Evolutionary conservation across 2,113 vertebrate species (phyloP), one percentile per base, ranked within the genome.

Genomic region (Nerophis ophidion): DNA sequence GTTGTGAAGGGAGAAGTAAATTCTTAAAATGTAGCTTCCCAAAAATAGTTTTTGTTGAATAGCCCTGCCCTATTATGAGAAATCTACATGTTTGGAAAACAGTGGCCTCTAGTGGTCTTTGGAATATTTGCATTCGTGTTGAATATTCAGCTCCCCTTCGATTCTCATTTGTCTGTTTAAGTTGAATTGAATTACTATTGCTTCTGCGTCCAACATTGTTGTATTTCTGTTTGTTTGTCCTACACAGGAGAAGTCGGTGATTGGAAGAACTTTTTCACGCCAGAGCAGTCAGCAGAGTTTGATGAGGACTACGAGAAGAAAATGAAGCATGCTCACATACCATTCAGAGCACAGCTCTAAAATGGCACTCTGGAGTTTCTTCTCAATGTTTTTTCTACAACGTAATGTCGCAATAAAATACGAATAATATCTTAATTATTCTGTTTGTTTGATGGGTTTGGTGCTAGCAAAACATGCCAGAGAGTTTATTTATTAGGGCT

Each of bases 221-320:
- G 13, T 5, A 5, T 65, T 4, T 26, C 26, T 26, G 26, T 48
- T 57, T 50, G 42, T 11, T 46, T 46, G 51, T 19, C 19, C 9
- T 55, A 26, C 26, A 19, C 70, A 97, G 93, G 92, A 48, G 77
- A 75, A 60, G 92, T 95, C 0, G 93, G 94, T 0, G 95, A 98
- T 52, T 97, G 94, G 94, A 91, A 77, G 80, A 94, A 92, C 61
- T 71, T 95, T 75, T 97, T 97, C 82, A 93, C 91, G 1, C 81
- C 91, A 11, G 87, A 92, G 68, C 92, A 96, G 70, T 88, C 84
- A 44, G 74, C 91, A 78, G 83, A 68, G 74, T 96, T 96, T 80
- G 90, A 95, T 63, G 86, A 86, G 63, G 78, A 94, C 65, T 97
- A 93, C 4, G 62, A 74, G 0, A 85, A 76, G 65, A 86, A 93